phyloP scores from a whole-genome alignment of 2,797 vertebrate species.

The Chelidonichthys spinosus region DNA sequence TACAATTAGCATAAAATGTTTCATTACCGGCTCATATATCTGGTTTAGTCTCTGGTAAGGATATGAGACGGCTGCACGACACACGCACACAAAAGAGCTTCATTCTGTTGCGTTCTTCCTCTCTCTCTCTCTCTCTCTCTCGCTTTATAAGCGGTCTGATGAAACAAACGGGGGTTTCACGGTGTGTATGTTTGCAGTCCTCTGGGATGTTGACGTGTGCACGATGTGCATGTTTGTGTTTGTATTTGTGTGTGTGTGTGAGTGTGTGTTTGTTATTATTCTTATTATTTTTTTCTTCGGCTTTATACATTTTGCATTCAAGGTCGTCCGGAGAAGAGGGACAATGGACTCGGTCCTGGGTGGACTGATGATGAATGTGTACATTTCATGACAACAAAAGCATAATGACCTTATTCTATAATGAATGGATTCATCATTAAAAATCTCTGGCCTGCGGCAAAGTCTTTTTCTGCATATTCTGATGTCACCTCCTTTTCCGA shows the following conservation, averaged over 20 bases:
- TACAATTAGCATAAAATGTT: conserved; percentile 99
- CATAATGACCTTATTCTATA: conserved; percentile 83
- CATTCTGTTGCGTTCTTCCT: conserved; percentile 46
- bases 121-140: conserved; percentile 46
- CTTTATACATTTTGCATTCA: conserved; percentile 74
- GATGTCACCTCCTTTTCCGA: conserved; percentile 91
- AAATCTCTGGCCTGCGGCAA: conserved; percentile 93
- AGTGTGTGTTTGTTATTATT: too few species aligned
- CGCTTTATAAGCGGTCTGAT: conserved; percentile 45
- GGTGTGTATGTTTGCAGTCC: conserved; percentile 65
- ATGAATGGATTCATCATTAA: conserved; percentile 96
- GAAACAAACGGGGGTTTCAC: conserved; percentile 53
- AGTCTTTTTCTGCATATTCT: conserved; percentile 96
- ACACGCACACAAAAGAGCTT: conserved; percentile 11
- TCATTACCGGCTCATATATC: conserved; percentile 90
- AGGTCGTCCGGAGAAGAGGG: conserved; percentile 74
- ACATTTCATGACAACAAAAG: conserved; percentile 82
- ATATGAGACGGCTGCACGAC: conserved; percentile 51
- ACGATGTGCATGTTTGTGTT: conserved; percentile 66
- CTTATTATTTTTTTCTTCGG: conserved; percentile 57
- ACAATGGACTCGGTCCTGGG: conserved; percentile 74
- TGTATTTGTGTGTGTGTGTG: conserved; percentile 61
- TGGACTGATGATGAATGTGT: conserved; percentile 84
- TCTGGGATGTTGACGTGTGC: conserved; percentile 55
- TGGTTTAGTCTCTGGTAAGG: conserved; percentile 65